Conservation (phyloP, 1,140 invertebrate species). For the Camponotus pennsylvanicus region DNA sequence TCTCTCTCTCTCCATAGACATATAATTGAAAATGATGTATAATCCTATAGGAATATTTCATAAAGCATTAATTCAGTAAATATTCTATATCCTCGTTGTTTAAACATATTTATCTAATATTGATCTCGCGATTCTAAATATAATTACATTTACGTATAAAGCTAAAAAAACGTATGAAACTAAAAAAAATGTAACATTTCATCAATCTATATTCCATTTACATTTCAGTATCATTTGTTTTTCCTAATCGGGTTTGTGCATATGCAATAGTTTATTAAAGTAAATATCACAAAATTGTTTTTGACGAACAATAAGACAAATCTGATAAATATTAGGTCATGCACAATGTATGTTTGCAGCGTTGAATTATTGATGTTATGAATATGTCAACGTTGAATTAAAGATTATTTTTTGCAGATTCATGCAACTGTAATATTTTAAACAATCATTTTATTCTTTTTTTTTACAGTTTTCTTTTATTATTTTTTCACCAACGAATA, state of each 20-base stretch:
- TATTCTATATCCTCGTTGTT: not conserved
- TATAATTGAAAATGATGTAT: slow-evolving; percentile 47
- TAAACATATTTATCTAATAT: not conserved
- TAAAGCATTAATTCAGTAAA: slow-evolving; percentile 23
- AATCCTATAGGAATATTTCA: not conserved
- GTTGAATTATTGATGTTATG: slow-evolving; percentile 10
- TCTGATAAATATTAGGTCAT: slow-evolving; percentile 19
- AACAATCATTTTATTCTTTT: not conserved
- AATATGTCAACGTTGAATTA: not conserved
- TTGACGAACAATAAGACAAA: slow-evolving; percentile 23
- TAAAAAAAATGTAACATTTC: not conserved
- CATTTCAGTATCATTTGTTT: not conserved
- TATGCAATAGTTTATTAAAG: not conserved
- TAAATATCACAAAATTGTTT: slow-evolving; percentile 24
- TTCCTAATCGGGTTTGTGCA: not conserved
- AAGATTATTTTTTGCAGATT: slow-evolving; percentile 22
- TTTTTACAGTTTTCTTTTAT: not conserved
- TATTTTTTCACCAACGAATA: not conserved
- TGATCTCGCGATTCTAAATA: not conserved
- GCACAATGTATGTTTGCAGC: not conserved
- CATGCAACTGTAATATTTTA: not conserved
- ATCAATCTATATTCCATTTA: not conserved
- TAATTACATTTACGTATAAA: not conserved
- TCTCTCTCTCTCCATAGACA: not conserved
- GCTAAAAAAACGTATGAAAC: not conserved